Evolutionary conservation across 2,888 invertebrate genomes (phyloP).

Genomic region (Ligdia adustata): DNA sequence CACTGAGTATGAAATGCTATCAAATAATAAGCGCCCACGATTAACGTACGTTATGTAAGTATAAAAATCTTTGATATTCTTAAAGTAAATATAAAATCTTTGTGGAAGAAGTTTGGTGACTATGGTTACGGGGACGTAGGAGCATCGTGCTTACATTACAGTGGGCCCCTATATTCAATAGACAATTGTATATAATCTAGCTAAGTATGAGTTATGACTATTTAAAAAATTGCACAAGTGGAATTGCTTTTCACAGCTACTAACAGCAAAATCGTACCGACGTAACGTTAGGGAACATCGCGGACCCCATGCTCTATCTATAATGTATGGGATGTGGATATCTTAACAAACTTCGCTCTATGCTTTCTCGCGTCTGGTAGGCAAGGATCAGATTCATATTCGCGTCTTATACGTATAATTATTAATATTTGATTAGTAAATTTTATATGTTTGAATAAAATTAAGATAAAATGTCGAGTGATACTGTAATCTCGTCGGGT

Average conservation of each 20-base stretch:
- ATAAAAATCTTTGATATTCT: slow-evolving; percentile 72
- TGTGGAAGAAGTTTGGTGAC: slow-evolving; percentile 80
- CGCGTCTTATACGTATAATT: slow-evolving; percentile 66
- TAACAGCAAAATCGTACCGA: slow-evolving; percentile 64
- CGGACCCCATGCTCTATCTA: slow-evolving; percentile 61
- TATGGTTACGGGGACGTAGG: slow-evolving; percentile 65
- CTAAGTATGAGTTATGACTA: slow-evolving; percentile 80
- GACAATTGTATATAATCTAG: slow-evolving; percentile 81
- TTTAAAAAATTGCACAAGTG: slow-evolving; percentile 83
- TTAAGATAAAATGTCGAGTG: slow-evolving; percentile 78
- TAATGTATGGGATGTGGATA: slow-evolving; percentile 61
- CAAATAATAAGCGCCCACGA: slow-evolving; percentile 83
- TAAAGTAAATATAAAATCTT: slow-evolving; percentile 82
- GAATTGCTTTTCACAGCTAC: slow-evolving; percentile 82
- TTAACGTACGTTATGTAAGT: slow-evolving; percentile 66
- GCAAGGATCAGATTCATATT: slow-evolving; percentile 70
- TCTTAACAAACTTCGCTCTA: slow-evolving; percentile 53
- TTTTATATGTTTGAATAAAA: slow-evolving; percentile 74
- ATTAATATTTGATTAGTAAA: slow-evolving; percentile 76
- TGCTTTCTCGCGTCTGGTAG: slow-evolving; percentile 65
- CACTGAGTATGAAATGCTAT: slow-evolving; percentile 85
- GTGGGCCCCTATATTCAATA: slow-evolving; percentile 82
- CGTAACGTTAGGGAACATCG: slow-evolving; percentile 65
- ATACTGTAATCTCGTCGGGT: slow-evolving; percentile 80
- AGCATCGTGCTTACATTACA: slow-evolving; percentile 67